Evolutionary conservation across 2,113 vertebrate genomes (phyloP), one percentile per base, ranked within the genome.

Genomic region (human): DNA sequence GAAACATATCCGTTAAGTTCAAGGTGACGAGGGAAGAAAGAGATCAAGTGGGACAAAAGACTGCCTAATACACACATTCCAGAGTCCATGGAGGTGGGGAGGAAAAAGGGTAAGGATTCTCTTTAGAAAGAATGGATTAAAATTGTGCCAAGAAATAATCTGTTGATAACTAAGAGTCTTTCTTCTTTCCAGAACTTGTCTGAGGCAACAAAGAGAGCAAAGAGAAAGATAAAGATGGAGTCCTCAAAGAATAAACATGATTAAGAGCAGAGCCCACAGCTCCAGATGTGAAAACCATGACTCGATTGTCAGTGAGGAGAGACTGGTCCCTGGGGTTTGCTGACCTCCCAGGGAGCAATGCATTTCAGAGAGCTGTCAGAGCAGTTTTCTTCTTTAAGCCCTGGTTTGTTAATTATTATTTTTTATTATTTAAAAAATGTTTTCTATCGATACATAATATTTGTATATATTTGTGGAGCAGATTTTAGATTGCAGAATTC

Each of bases 71-170:
- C 79, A 95, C 50, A 57, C 68, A 55, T 80, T 82, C 75, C 72
- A 66, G 50, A 78, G 48, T 55, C 59, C 25, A 45, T 5, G 14
- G 75, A 89, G 66, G 64, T 73, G 64, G 6, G 22, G 17, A n/a
- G 17, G 40, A 50, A 38, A 82, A 93, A 86, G 38, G 22, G n/a
- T 61, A 57, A 43, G 48, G 27, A 59, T 87, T 76, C 38, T 48
- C 66, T 92, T 30, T 72, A 10, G 23, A 93, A 96, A 95, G 68
- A 97, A 84, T 43, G 22, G 55, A 88, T 64, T 75, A 38, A 97
- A 84, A 84, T 4, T 48, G 7, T 76, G 94, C 81, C 89, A 94
- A 93, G 52, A 94, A 70, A 90, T 38, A 75, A 87, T 59, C 76
- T 61, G 8, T 83, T 86, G 68, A 92, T 57, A 80, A 57, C 23